phyloP scores from a whole-genome alignment of 1,140 invertebrate species.

The Trichonephila clavipes region DNA sequence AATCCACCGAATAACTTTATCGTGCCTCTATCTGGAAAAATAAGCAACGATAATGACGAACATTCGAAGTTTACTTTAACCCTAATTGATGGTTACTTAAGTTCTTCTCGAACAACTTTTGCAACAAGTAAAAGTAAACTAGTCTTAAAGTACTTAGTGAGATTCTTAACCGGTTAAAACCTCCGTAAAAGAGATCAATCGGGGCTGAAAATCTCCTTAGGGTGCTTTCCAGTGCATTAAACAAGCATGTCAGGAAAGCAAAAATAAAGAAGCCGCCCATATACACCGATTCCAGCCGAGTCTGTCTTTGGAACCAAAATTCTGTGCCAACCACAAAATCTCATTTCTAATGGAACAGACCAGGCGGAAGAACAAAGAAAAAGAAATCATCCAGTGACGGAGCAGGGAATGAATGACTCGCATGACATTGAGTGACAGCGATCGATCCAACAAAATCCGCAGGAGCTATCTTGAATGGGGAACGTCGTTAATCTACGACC shows the following conservation, averaged over 20 bases:
- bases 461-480: constrained; percentile 64
- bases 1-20: background rate
- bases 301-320: background rate
- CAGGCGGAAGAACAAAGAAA: constrained; percentile 39
- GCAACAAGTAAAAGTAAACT: constrained; percentile 19
- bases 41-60: background rate
- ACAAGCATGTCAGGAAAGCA: background rate
- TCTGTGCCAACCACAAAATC: constrained; percentile 58
- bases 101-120: background rate
- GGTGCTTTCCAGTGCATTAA: background rate
- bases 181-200: background rate
- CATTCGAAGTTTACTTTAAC: background rate
- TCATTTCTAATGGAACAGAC: constrained; percentile 57
- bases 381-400: constrained; percentile 57
- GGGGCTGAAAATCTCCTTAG: constrained; percentile 5
- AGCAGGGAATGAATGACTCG: constrained; percentile 67
- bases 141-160: constrained; percentile 7
- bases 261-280: background rate
- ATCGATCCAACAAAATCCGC: constrained; percentile 69
- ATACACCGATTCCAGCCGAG: background rate
- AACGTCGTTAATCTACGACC: constrained; percentile 60
- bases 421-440: constrained; percentile 65
- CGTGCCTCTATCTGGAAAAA: background rate
- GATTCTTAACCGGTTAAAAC: constrained; percentile 41
- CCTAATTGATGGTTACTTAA: background rate